Evolutionary conservation across 2,797 vertebrate genomes (phyloP), one percentile per base, ranked within the genome.

Genomic region (Ceryle rudis): DNA sequence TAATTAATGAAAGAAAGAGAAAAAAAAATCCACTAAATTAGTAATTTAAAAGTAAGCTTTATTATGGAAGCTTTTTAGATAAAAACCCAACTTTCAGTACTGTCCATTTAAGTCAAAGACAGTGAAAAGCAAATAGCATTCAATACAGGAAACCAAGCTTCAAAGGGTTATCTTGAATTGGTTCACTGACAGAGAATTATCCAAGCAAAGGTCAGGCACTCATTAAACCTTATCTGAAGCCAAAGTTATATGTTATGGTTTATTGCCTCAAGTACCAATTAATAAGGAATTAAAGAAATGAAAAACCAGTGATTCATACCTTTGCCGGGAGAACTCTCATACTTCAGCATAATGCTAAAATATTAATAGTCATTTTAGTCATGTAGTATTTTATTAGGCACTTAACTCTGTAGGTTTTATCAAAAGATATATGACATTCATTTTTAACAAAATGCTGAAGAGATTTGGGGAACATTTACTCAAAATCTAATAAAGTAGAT

Each of bases 241-340:
- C 89, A 95, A 97, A 97, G 97, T 98, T 98, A 96, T 97, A 95
- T 96, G 97, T 97, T 97, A 98, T 97, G 97, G 97, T 97, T 98
- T 98, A 98, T 98, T 98, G 98, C 97, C 97, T 98, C 96, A 97
- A 98, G 97, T 97, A 97, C 91, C 97, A 98, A 98, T 98, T 98
- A 98, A 98, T 98, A 98, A 97, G 97, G 97, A 98, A 98, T 98
- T 98, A 98, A 98, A 97, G 97, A 98, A 98, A 98, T 98, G 97
- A 97, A 98, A 98, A 98, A 96, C 86, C 96, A 97, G 95, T 97
- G 97, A 98, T 97, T 98, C 97, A 98, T 97, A 97, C 97, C 95
- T 97, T 98, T 93, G 88, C 89, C 20, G 16, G 80, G 46, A 66
- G 97, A 94, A 93, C 81, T 88, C 83, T 95, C 93, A 97, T 93